A percentile compares a stretch with the other conserved stretches of the same genome.
Evolutionary conservation across 2,797 vertebrate species (phyloP).

Genomic region (Karalla daura): DNA sequence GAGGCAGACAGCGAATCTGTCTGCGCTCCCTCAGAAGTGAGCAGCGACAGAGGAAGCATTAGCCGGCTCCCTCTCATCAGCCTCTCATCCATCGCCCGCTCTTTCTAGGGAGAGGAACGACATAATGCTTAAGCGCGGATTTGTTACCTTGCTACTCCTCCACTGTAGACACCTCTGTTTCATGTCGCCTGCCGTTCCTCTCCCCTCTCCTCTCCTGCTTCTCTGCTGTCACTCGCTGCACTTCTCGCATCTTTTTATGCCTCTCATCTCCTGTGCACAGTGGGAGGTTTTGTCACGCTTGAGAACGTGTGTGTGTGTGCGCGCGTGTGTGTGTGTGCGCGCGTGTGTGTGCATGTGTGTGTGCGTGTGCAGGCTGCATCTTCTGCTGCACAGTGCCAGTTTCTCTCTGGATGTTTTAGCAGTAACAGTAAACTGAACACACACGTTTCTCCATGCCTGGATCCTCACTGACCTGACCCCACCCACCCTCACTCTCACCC

Average conservation of each 20-base stretch:
- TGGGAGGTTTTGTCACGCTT: slow-evolving; percentile 50
- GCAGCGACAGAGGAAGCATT: slow-evolving; percentile 37
- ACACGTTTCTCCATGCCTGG: too few species aligned
- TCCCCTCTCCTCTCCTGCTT: slow-evolving; percentile 25
- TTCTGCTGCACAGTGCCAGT: neutral
- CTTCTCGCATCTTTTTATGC: slow-evolving; percentile 45
- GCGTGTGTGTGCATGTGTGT: neutral
- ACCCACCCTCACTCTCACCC: too few species aligned
- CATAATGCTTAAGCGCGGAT: slow-evolving; percentile 32
- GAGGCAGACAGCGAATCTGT: slow-evolving; percentile 45
- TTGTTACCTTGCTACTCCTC: slow-evolving; percentile 48
- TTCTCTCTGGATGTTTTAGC: neutral
- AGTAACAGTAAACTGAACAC: too few species aligned
- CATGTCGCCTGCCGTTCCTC: slow-evolving; percentile 32
- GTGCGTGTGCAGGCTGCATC: slow-evolving; percentile 1
- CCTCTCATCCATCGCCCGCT: slow-evolving; percentile 27
- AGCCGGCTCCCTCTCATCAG: slow-evolving; percentile 46
- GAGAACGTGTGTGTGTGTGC: slow-evolving; percentile 3
- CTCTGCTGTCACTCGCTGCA: slow-evolving; percentile 56
- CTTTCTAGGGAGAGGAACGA: slow-evolving; percentile 44
- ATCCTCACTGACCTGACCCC: too few species aligned
- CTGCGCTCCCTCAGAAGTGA: slow-evolving; percentile 32
- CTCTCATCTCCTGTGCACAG: slow-evolving; percentile 55
- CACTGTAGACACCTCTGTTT: slow-evolving; percentile 44
- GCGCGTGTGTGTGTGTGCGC: neutral